Base-by-base conservation (phyloP, 2,888 invertebrate species). In the Drosophila helvetica region DNA sequence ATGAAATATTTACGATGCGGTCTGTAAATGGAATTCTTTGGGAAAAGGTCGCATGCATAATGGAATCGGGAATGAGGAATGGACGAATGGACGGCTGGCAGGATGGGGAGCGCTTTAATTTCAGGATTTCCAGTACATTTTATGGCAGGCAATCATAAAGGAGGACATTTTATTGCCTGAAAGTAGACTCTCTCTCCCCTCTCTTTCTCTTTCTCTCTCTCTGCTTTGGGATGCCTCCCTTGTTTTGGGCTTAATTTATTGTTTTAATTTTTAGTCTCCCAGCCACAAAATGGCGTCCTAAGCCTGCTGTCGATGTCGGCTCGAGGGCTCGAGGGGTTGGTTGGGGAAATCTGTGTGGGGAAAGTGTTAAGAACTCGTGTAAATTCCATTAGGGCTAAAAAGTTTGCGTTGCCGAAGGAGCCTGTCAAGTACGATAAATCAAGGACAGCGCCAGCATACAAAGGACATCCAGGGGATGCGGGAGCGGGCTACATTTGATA, bases 281-380 rank as follows among this genome's bases (percentile, higher is more conserved):
- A 54, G 67, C 72, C 88, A 54, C 89, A 88, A 74, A 70, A 74
- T 73, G 67, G 76, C 74, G 65, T 64, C 73, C 73, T 51, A 60
- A 33, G 63, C 46, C 61, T 46, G 10, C 47, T n/a, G 38, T 38
- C 38, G 38, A 38, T 38, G 38, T 38, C n/a, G n/a, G n/a, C 38
- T 38, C n/a, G 33, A 12, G 33, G 33, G 38, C 7, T 38, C 30
- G 2, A 3, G 2, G 10, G 30, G 38, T 7, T 15, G 15, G 38
- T 2, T n/a, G 15, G 15, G 12, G 19, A 62, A 84, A 86, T 38
- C 38, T 72, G 73, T 78, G 76, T 30, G 42, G 54, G 47, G 56
- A 79, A 85, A 88, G 86, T 86, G 86, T 86, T 88, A 76, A 70
- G 74, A 86, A 57, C 78, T 86, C 88, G 79, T 86, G 86, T 83